Evolutionary conservation across 1,140 invertebrate genomes (phyloP).

Genomic region (Neodiprion fabricii): DNA sequence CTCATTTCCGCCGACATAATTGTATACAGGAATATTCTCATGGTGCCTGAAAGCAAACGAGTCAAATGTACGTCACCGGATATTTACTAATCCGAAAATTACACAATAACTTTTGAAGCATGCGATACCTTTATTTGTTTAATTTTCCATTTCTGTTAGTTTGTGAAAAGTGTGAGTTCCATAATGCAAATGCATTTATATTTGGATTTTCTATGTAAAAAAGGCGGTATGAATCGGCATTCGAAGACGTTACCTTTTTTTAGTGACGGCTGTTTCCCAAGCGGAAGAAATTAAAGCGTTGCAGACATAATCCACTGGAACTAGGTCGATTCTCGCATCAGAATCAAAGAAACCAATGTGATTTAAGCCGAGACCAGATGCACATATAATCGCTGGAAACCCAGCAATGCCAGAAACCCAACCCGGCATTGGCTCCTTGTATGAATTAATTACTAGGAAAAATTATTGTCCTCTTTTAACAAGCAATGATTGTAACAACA

Average conservation of each 20-base stretch:
- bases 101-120: neutral
- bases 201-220: neutral
- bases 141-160: neutral
- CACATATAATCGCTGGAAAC: slow-evolving; percentile 62
- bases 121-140: neutral
- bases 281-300: slow-evolving; percentile 68
- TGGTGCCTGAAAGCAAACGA: neutral
- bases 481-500: too few species aligned
- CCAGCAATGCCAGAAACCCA: slow-evolving; percentile 79
- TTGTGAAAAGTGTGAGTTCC: neutral
- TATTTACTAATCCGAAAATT: neutral
- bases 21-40: slow-evolving; percentile 22
- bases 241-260: slow-evolving; percentile 21
- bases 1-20: slow-evolving; percentile 17
- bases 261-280: slow-evolving; percentile 50
- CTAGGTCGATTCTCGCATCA: slow-evolving; percentile 64
- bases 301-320: slow-evolving; percentile 71
- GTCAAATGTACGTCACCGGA: neutral
- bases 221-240: neutral
- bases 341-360: slow-evolving; percentile 62
- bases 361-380: slow-evolving; percentile 66
- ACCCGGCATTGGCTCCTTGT: slow-evolving; percentile 55
- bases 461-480: too few species aligned
- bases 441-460: slow-evolving; percentile 45
- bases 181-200: neutral